phyloP scores from a whole-genome alignment of 37 sponge, comb jelly and placozoan species.

The Cladorhizidae sp. region DNA sequence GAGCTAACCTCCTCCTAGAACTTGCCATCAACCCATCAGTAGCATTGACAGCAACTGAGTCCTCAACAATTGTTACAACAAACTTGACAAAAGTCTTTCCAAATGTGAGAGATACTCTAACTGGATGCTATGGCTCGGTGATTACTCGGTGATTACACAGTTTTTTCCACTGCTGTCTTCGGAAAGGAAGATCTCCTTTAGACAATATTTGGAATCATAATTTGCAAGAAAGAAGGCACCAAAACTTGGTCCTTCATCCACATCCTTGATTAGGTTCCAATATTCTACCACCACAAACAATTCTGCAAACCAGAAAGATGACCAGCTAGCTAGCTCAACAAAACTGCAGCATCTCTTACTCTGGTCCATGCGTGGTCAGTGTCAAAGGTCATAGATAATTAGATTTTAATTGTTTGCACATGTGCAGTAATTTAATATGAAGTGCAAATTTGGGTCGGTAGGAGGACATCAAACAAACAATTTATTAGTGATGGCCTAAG shows the following conservation, averaged over 20 bases:
- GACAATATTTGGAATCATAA: no score
- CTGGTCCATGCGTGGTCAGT: no score
- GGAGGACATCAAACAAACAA: neutral
- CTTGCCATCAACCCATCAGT: neutral
- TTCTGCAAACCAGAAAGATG: neutral
- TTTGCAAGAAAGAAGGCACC: neutral
- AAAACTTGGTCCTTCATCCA: neutral
- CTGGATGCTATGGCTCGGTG: neutral
- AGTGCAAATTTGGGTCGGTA: neutral
- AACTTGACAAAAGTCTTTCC: constrained; percentile 1
- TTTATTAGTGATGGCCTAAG: neutral
- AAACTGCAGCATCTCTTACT: no score
- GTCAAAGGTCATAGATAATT: neutral
- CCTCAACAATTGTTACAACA: neutral
- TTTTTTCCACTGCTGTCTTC: no score
- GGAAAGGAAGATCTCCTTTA: no score
- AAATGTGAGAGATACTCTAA: neutral
- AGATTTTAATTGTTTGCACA: neutral
- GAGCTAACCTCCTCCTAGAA: neutral
- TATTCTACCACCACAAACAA: neutral
- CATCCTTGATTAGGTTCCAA: neutral
- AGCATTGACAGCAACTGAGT: neutral
- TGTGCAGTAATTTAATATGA: neutral
- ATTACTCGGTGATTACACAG: no score
- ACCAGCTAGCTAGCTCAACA: no score